These are phyloP conservation scores for Rhinolophus ferrumequinum DNA, from an alignment of 2,113 vertebrate species.

Conservation along the genomic window DNA sequence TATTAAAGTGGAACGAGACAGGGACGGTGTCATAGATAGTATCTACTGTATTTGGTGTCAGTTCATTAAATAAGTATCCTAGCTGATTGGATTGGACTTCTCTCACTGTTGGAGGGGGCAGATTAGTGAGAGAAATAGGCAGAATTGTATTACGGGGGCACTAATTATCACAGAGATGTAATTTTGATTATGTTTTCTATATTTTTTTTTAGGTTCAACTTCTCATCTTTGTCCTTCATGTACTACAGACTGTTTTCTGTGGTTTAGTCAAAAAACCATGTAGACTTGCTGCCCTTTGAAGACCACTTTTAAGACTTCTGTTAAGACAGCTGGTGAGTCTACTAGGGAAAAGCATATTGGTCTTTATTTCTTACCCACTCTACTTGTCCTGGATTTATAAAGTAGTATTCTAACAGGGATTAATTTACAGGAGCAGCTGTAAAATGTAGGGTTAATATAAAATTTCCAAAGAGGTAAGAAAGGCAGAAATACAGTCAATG, in stretches of 20 bases:
- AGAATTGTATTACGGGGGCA: background rate
- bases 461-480: background rate
- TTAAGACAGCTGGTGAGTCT: slow-evolving; percentile 57
- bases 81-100: background rate
- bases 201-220: background rate
- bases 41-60: background rate
- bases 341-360: background rate
- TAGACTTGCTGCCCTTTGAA: slow-evolving; percentile 40
- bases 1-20: background rate
- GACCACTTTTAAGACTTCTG: background rate
- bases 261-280: slow-evolving; percentile 54
- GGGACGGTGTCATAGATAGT: background rate
- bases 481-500: background rate
- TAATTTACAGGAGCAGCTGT: background rate
- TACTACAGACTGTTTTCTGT: background rate
- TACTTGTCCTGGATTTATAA: background rate
- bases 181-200: background rate
- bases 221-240: background rate
- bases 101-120: background rate
- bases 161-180: background rate
- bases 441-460: background rate
- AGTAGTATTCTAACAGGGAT: background rate
- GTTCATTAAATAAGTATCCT: background rate
- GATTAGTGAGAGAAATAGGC: background rate
- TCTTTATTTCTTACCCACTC: background rate